Evolutionary conservation across 2,888 invertebrate genomes (phyloP).

Genomic region (Tipula lateralis): DNA sequence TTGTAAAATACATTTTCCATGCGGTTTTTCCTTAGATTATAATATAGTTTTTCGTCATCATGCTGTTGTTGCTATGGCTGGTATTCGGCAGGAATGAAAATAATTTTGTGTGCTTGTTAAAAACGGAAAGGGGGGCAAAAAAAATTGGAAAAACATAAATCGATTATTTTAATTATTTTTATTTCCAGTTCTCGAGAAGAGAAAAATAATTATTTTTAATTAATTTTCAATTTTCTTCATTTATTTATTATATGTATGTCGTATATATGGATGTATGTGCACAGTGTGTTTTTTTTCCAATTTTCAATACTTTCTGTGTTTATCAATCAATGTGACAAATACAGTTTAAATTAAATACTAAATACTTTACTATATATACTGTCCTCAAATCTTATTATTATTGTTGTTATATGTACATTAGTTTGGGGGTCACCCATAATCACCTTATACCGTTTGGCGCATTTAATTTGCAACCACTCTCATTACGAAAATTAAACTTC

Average conservation of each 20-base stretch:
- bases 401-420: neutral
- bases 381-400: neutral
- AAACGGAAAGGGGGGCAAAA: neutral
- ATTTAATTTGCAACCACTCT: neutral
- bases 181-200: neutral
- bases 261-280: neutral
- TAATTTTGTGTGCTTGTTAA: neutral
- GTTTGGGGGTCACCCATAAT: neutral
- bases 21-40: slow-evolving; percentile 9
- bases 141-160: slow-evolving; percentile 19
- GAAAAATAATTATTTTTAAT: slow-evolving; percentile 24
- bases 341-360: neutral
- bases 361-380: neutral
- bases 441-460: neutral
- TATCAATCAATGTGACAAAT: neutral
- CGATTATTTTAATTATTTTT: slow-evolving; percentile 20
- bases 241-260: neutral
- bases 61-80: neutral
- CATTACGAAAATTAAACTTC: neutral
- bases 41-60: neutral
- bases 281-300: neutral
- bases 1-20: neutral
- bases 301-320: neutral
- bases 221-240: slow-evolving; percentile 7
- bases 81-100: neutral